Percentiles rank a stretch among this genome's conserved stretches.
phyloP scores from a whole-genome alignment of 1,140 invertebrate genomes.

The Rhyacophila brunnea region DNA sequence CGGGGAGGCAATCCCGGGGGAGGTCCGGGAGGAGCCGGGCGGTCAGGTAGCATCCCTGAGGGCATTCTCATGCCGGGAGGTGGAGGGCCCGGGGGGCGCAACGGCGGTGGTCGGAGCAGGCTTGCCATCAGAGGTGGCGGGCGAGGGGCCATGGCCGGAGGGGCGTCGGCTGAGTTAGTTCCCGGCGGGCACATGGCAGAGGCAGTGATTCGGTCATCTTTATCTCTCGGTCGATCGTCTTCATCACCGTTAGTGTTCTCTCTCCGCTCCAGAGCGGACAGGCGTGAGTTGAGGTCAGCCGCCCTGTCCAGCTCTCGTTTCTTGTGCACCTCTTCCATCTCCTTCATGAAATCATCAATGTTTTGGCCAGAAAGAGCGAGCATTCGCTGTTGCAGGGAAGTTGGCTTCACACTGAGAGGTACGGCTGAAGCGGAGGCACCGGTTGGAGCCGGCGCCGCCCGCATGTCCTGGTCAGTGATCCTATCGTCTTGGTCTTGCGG shows the following conservation, averaged over 20 bases:
- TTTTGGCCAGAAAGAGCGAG: slow-evolving; percentile 83
- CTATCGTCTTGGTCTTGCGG: slow-evolving; percentile 22
- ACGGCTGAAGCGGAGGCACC: slow-evolving; percentile 26
- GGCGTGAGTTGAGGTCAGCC: slow-evolving; percentile 60
- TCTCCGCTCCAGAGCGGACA: slow-evolving; percentile 44
- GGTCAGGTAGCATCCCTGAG: slow-evolving; percentile 40
- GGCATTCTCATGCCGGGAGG: slow-evolving; percentile 42
- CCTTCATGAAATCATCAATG: slow-evolving; percentile 89
- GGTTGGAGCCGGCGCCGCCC: not conserved
- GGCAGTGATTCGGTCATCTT: slow-evolving; percentile 38
- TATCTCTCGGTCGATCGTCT: slow-evolving; percentile 25
- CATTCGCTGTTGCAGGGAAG: slow-evolving; percentile 79
- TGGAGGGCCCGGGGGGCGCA: slow-evolving; percentile 45
- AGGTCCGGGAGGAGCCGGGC: slow-evolving; percentile 63
- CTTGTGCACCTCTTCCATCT: slow-evolving; percentile 83
- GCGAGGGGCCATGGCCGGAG: slow-evolving; percentile 36
- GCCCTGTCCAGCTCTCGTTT: slow-evolving; percentile 67
- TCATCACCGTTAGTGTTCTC: slow-evolving; percentile 46
- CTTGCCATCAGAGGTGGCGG: slow-evolving; percentile 45
- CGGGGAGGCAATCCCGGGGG: slow-evolving; percentile 62
- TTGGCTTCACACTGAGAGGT: slow-evolving; percentile 59
- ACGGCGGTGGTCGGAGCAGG: slow-evolving; percentile 63
- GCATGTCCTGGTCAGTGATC: slow-evolving; percentile 7
- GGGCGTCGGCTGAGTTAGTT: slow-evolving; percentile 29
- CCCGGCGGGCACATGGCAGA: slow-evolving; percentile 43